phyloP scores from a whole-genome alignment of 2,113 vertebrate genomes.

The Gasterosteus aculeatus region DNA sequence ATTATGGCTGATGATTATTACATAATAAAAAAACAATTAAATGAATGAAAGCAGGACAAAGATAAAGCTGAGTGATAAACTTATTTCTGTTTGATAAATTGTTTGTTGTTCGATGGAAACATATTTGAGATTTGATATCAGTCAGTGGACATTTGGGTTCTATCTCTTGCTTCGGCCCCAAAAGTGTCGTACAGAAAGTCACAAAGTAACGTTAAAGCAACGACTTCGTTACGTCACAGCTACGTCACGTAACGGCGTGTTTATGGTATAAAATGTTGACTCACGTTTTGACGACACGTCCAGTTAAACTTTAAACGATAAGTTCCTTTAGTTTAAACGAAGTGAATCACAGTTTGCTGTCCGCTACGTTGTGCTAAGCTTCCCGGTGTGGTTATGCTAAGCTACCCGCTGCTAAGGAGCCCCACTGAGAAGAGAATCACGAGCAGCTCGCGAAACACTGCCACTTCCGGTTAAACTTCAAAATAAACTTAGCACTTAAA shows the following conservation, averaged over 20 bases:
- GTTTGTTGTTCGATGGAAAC: too few relatives aligned
- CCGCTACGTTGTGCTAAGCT: not conserved
- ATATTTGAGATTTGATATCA: too few relatives aligned
- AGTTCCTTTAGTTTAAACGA: not conserved
- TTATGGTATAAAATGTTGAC: not conserved
- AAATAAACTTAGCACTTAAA: not conserved
- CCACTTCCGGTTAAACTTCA: constrained; percentile 25
- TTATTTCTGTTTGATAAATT: not conserved
- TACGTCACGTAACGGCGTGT: not conserved
- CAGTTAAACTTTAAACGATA: fast-evolving
- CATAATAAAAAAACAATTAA: too few relatives aligned
- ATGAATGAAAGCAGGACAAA: not conserved
- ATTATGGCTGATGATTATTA: too few relatives aligned
- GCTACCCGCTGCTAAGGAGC: too few relatives aligned
- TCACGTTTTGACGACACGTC: constrained; percentile 20
- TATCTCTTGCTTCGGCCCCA: too few relatives aligned
- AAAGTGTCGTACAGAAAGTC: not conserved
- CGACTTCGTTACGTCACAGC: not conserved
- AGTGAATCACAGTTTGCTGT: not conserved
- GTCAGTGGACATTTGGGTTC: too few relatives aligned
- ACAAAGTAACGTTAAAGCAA: not conserved
- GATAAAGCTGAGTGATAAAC: not conserved
- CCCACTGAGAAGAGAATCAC: too few relatives aligned
- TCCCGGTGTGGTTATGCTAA: not conserved
- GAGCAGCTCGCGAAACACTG: not conserved